Evolutionary conservation across 92 coral and sea anemone species (phyloP), one percentile per base, ranked within the genome.

Genomic region (Bergia puertoricense): DNA sequence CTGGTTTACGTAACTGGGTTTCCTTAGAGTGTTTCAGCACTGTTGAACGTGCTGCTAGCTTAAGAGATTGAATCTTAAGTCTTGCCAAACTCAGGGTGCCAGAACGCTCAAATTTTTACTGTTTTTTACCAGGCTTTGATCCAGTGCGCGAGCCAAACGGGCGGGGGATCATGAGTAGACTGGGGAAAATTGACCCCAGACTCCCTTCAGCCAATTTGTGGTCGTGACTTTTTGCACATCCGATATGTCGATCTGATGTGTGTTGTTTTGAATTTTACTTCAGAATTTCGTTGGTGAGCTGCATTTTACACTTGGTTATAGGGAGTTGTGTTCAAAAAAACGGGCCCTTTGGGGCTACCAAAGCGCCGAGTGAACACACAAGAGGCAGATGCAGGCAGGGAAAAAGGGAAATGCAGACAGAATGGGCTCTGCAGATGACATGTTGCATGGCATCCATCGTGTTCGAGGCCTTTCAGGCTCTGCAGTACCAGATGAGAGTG

Each of bases 391-490:
- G 87, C 77, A 84, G 38, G 79, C 67, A 48, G 79, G 44, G 16
- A 6, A 54, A 36, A 45, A 30, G 68, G 59, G 57, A 3, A 84
- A 13, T 51, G 41, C 51, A 36, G 79, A 71, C 23, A 84, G 8
- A 71, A 84, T 84, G 87, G 87, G 87, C 3, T 84, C 87, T 16
- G 87, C 87, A 44, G 87, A 84, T 84, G 83, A 86, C 83, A 86
- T 86, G 89, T 76, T 92, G 69, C 92, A 89, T 43, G 81, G 90
- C 23, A 86, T 82, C 68, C 75, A 87, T 20, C 88, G 90, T 15
- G 92, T 92, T 46, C 76, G 88, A 86, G 94, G 90, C 2, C 82
- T 89, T 65, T 68, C 23, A 36, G 77, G 57, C 30, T 85, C 69
- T 72, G 71, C 67, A 40, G 77, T 15, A 54, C 59, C 46, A 43